Base-by-base conservation (phyloP, 1,140 invertebrate genomes). In the Drosophila teissieri region DNA sequence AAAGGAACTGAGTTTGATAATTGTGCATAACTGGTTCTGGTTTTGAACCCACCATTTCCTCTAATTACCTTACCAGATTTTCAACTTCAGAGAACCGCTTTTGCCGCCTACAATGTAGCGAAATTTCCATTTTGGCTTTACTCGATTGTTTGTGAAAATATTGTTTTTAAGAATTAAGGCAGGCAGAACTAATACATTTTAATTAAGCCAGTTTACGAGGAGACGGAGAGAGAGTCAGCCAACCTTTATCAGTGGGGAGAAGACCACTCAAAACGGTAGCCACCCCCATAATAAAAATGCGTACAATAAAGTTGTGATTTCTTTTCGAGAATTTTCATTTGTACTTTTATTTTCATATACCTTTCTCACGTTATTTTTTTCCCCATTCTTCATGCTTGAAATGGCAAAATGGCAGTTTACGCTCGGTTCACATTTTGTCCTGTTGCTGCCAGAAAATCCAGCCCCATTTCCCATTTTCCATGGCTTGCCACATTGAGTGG, bases 361-460 rank as follows among this genome's bases (percentile, higher is more conserved):
- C 34, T 61, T 34, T 48, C 19, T 39, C 61, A 36, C 39, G 27
- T 63, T 60, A 14, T 48, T 68, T 62, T 52, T 60, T 37, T 42
- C 61, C 61, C 22, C 51, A 61, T 57, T 75, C 60, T 74, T 80
- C 37, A 72, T 68, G 63, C 83, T 82, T 64, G 69, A 82, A 88
- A 88, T 79, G 60, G 79, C 73, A 80, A 89, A 88, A 88, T 88
- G 84, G 84, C 80, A 77, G 77, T 89, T 88, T 89, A 89, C 85
- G 84, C 84, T 88, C 57, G 61, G 72, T 84, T 89, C 67, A 70
- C 85, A 89, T 88, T 84, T 88, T 88, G 83, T 88, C 60, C 73
- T 39, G 64, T 67, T 75, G 57, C 49, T 45, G 36, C 19, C 60
- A 57, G 60, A 42, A 63, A 39, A 42, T 12, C 19, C 46, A 51